Conservation (phyloP, 1,140 invertebrate species). For the Drosophila yakuba region DNA sequence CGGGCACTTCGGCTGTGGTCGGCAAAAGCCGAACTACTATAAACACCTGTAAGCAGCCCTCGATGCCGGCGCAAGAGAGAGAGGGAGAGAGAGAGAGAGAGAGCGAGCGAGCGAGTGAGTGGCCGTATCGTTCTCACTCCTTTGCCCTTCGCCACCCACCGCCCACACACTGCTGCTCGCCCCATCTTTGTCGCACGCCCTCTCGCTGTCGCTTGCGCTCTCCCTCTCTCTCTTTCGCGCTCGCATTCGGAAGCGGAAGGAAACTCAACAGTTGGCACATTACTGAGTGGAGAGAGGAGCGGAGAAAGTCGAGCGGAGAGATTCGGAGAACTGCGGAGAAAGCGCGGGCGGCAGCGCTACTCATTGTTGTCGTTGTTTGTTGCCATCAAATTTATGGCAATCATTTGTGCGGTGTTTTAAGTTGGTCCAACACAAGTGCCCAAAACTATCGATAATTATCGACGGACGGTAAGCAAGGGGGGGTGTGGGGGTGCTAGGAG, state of each 20-base stretch:
- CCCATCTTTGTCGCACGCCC: neutral
- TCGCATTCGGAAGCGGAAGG: constrained; percentile 64
- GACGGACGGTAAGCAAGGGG: too few species aligned
- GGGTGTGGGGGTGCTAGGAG: neutral
- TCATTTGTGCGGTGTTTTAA: constrained; percentile 50
- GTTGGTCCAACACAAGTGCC: constrained; percentile 16
- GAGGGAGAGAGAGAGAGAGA: constrained; percentile 9
- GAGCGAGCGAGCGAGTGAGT: constrained; percentile 13
- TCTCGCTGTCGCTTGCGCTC: neutral
- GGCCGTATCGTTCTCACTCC: constrained; percentile 31
- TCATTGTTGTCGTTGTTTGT: constrained; percentile 49
- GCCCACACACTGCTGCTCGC: neutral
- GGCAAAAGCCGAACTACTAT: constrained; percentile 20
- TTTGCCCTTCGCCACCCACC: too few species aligned
- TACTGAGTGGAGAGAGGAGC: constrained; percentile 19
- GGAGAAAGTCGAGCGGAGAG: neutral
- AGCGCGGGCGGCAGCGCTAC: constrained; percentile 35
- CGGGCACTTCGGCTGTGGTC: constrained; percentile 2
- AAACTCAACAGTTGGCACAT: constrained; percentile 83
- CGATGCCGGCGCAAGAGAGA: constrained; percentile 42
- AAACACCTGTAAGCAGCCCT: constrained; percentile 75
- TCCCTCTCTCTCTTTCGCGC: constrained; percentile 4
- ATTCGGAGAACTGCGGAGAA: constrained; percentile 1
- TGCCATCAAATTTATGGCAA: constrained; percentile 49
- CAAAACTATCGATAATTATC: constrained; percentile 22